These are phyloP conservation scores for Heliconius ethilla DNA, from an alignment of 2,888 invertebrate genomes.

Conservation along the genomic window DNA sequence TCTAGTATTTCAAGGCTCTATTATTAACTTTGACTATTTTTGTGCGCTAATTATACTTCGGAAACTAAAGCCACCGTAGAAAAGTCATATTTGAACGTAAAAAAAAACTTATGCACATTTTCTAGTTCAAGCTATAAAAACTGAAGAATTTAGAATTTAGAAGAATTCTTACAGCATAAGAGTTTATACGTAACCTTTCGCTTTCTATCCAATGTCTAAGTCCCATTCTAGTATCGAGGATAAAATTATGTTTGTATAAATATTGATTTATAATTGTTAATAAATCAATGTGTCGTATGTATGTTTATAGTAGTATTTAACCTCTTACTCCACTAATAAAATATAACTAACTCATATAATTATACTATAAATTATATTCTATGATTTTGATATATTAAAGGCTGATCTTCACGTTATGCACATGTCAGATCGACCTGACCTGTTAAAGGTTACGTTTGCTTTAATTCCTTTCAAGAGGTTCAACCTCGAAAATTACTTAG, in stretches of 20 bases:
- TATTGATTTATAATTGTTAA: background rate
- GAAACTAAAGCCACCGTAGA: too few species aligned
- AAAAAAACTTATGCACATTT: too few species aligned
- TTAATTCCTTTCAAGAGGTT: conserved; percentile 1
- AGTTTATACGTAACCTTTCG: too few species aligned
- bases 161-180: too few species aligned
- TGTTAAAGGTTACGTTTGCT: conserved; percentile 13
- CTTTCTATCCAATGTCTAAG: too few species aligned
- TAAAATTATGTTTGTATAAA: background rate
- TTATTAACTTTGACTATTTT: background rate
- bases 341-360: too few species aligned
- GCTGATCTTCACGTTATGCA: conserved; percentile 31
- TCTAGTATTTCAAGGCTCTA: background rate
- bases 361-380: conserved; percentile 15
- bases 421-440: conserved; percentile 23
- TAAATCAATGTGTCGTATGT: background rate
- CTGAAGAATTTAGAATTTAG: too few species aligned
- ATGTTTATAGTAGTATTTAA: background rate
- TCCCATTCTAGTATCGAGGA: background rate
- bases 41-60: background rate
- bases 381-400: conserved; percentile 21
- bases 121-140: too few species aligned
- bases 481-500: background rate
- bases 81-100: background rate
- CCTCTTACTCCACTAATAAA: too few species aligned